A percentile compares a stretch with the other conserved stretches of the same genome.
Evolutionary conservation across 2,113 vertebrate species (phyloP).

Genomic region (Cavia aperea): DNA sequence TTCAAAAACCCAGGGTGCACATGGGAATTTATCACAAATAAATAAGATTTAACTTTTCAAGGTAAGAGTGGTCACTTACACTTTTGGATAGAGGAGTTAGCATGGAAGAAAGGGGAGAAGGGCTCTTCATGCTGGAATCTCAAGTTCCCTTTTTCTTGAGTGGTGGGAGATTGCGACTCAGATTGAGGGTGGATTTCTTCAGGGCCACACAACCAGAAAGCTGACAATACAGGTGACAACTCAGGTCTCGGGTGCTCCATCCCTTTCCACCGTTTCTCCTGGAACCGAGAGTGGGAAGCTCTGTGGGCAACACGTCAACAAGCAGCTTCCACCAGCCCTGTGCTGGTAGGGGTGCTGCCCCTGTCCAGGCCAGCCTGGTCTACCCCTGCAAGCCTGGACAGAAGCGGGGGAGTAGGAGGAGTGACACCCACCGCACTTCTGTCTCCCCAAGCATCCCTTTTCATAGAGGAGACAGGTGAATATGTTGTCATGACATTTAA

Average conservation of each 20-base stretch:
- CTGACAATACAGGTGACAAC: background rate
- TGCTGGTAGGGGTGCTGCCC: background rate
- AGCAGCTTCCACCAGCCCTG: background rate
- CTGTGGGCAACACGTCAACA: background rate
- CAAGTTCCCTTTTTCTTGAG: background rate
- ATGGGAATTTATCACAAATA: background rate
- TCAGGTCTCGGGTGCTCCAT: too few relatives aligned
- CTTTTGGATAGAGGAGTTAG: background rate
- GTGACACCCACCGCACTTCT: background rate
- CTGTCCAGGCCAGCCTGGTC: background rate
- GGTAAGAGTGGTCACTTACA: background rate
- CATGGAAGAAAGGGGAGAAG: background rate
- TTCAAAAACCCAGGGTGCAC: background rate
- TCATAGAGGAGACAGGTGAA: background rate
- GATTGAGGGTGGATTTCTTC: background rate
- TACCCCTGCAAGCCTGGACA: background rate
- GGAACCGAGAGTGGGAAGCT: background rate
- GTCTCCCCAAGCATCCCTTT: background rate
- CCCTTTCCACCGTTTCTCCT: background rate
- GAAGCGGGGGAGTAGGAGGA: background rate
- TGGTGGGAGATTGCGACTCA: background rate
- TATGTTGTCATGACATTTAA: background rate
- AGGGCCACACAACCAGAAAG: background rate
- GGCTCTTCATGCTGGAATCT: background rate
- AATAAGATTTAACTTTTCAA: background rate